These are phyloP conservation scores for Seira musarum DNA, from an alignment of 2,888 invertebrate species.

Conservation along the genomic window DNA sequence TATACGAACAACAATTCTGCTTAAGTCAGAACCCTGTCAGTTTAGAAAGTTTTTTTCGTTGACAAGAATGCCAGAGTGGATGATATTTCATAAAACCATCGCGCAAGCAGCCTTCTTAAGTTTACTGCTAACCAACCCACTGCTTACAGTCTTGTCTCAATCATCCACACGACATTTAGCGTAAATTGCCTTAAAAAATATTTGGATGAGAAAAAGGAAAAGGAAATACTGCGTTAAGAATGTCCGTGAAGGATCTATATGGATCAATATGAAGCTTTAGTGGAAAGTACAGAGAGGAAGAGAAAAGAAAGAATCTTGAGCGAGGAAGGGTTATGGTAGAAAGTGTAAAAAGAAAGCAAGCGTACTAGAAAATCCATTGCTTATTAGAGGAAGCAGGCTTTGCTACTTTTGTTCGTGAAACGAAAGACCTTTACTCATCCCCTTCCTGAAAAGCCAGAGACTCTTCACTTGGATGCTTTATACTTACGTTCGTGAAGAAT, in stretches of 20 bases:
- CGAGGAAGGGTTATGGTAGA: background rate
- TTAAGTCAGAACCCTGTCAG: no score
- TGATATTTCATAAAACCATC: no score
- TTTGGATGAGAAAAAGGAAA: background rate
- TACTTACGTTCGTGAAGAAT: no score
- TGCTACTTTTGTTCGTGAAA: constrained; percentile 38
- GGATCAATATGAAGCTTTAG: background rate
- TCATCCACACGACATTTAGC: no score
- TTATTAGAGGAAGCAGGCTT: constrained; percentile 39
- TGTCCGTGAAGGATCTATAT: constrained; percentile 5
- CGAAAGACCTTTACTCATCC: constrained; percentile 47
- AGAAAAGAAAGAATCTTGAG: background rate
- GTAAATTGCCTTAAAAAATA: no score
- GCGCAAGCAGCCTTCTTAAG: no score
- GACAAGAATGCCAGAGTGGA: no score
- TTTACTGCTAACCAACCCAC: no score
- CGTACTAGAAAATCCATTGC: constrained; percentile 33
- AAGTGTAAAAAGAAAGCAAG: constrained; percentile 5
- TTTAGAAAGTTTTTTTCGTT: no score
- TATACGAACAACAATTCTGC: no score
- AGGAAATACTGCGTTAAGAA: background rate
- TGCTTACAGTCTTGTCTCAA: no score
- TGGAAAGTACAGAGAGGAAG: background rate
- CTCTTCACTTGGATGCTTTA: background rate
- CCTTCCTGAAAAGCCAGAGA: constrained; percentile 23